Base-by-base conservation (phyloP, 2,888 invertebrate genomes). In the Lordiphosa fenestrarum region DNA sequence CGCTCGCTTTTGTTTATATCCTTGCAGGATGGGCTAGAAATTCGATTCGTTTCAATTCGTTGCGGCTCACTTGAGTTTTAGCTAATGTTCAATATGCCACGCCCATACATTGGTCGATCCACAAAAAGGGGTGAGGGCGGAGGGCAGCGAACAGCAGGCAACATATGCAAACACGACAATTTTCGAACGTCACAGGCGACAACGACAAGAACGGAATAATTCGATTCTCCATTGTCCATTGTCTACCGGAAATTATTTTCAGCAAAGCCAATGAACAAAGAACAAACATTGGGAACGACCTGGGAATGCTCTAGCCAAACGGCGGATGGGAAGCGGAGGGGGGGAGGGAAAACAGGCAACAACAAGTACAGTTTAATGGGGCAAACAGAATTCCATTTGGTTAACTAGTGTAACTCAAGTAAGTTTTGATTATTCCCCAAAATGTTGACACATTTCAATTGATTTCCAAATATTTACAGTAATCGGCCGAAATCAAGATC, bases 1-100 rank as follows among this genome's bases (percentile, higher is more conserved):
- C 3, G 37, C 7, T 10, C 1, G 6, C 44, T 53, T 50, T 47
- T 23, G 49, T 52, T 37, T 60, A 48, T 60, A 60, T 60, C 15
- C 10, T 12, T 19, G 30, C 30, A 30, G 30, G 30, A 30, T 30
- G 30, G 30, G 63, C 57, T 71, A 64, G 56, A 68, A 66, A 75
- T 71, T 76, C 75, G 71, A 71, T 70, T 69, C 70, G 56, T 65
- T 78, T 81, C 82, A 66, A 73, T 78, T 78, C 78, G 75, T 64
- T 78, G 75, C 75, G 71, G 71, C 78, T 78, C 82, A 78, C 80
- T 78, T 78, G 78, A 78, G 82, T 81, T 81, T 78, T 74, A 77
- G 77, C 77, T 77, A 81, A 81, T 77, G 77, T 71, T 81, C 77
- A 68, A 73, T 81, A 71, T 76, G 76, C 73, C 75, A 76, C 76